Evolutionary conservation across 2,888 invertebrate species (phyloP), one percentile per base, ranked within the genome.

Genomic region (Tiphia femorata): DNA sequence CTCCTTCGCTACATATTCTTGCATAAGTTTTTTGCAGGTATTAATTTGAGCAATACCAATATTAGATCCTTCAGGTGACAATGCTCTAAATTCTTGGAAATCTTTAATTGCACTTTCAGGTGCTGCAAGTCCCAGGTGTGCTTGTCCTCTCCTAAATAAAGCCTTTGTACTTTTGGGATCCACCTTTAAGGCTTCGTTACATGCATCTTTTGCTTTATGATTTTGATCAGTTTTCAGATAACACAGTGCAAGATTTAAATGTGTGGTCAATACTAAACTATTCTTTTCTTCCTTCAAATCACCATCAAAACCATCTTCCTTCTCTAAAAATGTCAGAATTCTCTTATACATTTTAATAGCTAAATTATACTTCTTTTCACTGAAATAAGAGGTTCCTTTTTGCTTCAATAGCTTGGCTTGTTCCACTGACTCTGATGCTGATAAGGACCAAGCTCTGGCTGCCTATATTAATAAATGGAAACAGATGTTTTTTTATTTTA

Each of bases 361-460:
- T 67, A 95, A 75, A 49, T 86, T 84, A 72, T 88, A 91, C 80
- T 96, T 95, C 54, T 87, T 89, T 0, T 86, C 87, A 83, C 95
- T 96, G 77, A 96, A 96, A 81, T 94, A 97, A 42, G 88, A 87
- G 0, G 96, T 97, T 40, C 97, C 98, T 78, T 94, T 96, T 60
- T 93, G 92, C 84, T 98, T 98, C 63, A 90, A 91, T 10, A 92
- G 85, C 80, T 91, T 90, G 0, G 94, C 90, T 77, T 94, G 93
- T 53, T 92, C 92, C 4, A 98, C 70, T 79, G 93, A 94, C 82
- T 97, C 94, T 0, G 86, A 83, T 0, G 87, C 86, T 58, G 93
- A 91, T 86, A 98, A 87, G 37, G 92, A 88, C 96, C 97, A 98
- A 40, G 86, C 83, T 67, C 94, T 93, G 70, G 92, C 92, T 0